These are phyloP conservation scores for Myathropa florea DNA, from an alignment of 2,888 invertebrate genomes.

Conservation along the genomic window DNA sequence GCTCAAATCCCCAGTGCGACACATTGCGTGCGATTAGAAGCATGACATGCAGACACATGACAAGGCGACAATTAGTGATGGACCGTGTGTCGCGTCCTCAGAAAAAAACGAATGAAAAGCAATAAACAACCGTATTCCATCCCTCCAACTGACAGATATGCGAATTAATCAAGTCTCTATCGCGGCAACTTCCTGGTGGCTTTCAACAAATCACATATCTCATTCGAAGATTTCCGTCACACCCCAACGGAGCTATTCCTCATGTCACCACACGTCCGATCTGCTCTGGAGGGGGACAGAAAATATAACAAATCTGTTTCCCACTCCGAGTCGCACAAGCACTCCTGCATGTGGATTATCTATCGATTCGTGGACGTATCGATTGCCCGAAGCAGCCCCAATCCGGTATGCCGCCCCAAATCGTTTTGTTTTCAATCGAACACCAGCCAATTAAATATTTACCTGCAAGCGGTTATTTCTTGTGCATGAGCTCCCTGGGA, in stretches of 20 bases:
- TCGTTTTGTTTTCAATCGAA: background rate
- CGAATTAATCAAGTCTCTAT: background rate
- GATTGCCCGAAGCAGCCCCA: background rate
- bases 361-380: background rate
- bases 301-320: background rate
- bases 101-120: background rate
- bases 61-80: background rate
- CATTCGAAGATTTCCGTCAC: background rate
- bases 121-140: background rate
- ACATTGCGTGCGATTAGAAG: background rate
- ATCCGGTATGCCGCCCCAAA: too few relatives aligned
- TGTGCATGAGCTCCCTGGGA: background rate
- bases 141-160: background rate
- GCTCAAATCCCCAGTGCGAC: background rate
- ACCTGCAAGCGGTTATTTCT: background rate
- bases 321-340: background rate
- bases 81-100: too few relatives aligned
- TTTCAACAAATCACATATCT: background rate
- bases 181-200: background rate
- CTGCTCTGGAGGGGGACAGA: too few relatives aligned
- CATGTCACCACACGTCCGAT: too few relatives aligned
- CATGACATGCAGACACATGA: background rate
- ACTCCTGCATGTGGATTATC: background rate
- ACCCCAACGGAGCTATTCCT: background rate
- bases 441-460: background rate